Base-by-base conservation (phyloP, 2,888 invertebrate genomes). In the Eubasilissa splendida region DNA sequence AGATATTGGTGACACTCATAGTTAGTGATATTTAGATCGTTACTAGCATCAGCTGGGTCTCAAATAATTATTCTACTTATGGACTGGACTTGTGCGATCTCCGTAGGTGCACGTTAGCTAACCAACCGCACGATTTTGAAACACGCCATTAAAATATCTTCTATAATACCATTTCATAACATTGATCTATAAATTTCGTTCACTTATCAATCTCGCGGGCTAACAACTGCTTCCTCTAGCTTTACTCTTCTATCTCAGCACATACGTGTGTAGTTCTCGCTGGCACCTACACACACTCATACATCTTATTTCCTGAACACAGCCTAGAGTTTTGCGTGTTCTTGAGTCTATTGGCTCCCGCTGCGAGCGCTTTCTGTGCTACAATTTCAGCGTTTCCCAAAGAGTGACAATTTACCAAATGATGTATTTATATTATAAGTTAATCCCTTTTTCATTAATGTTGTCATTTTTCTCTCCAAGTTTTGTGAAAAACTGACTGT, bases 171-270 rank as follows among this genome's bases (percentile, higher is more conserved):
- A 33, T 63, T 11, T 63, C 10, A 33, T 63, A 63, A 33, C 63
- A 33, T 31, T 33, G 31, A 33, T 31, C 63, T 31, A 63, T 63
- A 63, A 63, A 63, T 63, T 63, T 63, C 63, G 63, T 31, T 63
- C 63, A 33, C 63, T 63, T 63, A 63, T 63, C 63, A 63, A 63
- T 63, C 63, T 63, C 11, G 63, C 10, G 12, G 63, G 22, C 63
- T 22, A 33, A 63, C 33, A 33, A 63, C 33, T 63, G 22, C 22
- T 63, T 33, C 63, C 11, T 63, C 31, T 63, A 31, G 33, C 63
- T 33, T 33, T 31, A 12, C 5, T 12, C 33, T 11, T 63, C 31
- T 63, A 63, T 63, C 63, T 33, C 63, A 22, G 63, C 12, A 22
- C 12, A 63, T 22, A 63, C 31, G 31, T 33, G 33, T 63, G 31